Conservation (phyloP, 2,888 invertebrate species). For the Halocaridina rubra region DNA sequence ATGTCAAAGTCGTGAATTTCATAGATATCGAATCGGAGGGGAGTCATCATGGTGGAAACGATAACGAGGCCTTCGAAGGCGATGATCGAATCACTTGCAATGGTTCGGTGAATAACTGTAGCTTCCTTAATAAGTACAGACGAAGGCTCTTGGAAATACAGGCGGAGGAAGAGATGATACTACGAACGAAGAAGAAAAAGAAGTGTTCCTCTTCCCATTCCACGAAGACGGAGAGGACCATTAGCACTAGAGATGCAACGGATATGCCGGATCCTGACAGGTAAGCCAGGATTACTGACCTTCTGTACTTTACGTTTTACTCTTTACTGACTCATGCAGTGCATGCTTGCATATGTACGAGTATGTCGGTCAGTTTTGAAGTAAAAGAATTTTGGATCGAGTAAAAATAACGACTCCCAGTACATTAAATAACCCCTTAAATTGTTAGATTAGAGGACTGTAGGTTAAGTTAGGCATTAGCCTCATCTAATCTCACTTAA, state of each 20-base stretch:
- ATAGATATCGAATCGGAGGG: slow-evolving; percentile 22
- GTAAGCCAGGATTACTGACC: too few relatives aligned
- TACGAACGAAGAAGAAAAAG: slow-evolving; percentile 3
- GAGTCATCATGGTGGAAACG: not conserved
- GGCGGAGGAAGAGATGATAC: slow-evolving; percentile 32
- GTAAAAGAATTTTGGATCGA: too few relatives aligned
- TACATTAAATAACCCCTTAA: too few relatives aligned
- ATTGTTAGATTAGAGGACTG: too few relatives aligned
- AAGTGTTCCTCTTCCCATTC: not conserved
- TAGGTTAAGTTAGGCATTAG: too few relatives aligned
- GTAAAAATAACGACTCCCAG: too few relatives aligned
- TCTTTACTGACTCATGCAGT: too few relatives aligned
- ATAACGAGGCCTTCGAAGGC: slow-evolving; percentile 31
- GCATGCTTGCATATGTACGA: too few relatives aligned
- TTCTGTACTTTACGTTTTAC: too few relatives aligned
- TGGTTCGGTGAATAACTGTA: slow-evolving; percentile 41
- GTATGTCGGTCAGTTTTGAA: too few relatives aligned
- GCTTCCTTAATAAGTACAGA: slow-evolving; percentile 51
- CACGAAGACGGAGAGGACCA: not conserved
- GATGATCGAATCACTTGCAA: slow-evolving; percentile 9
- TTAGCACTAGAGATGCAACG: slow-evolving; percentile 11
- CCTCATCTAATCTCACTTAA: too few relatives aligned
- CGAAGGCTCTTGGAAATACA: slow-evolving; percentile 35
- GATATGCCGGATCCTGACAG: slow-evolving; percentile 41
- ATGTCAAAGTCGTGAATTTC: slow-evolving; percentile 11